phyloP scores from a whole-genome alignment of 2,888 invertebrate species.

The Conus canariensis region DNA sequence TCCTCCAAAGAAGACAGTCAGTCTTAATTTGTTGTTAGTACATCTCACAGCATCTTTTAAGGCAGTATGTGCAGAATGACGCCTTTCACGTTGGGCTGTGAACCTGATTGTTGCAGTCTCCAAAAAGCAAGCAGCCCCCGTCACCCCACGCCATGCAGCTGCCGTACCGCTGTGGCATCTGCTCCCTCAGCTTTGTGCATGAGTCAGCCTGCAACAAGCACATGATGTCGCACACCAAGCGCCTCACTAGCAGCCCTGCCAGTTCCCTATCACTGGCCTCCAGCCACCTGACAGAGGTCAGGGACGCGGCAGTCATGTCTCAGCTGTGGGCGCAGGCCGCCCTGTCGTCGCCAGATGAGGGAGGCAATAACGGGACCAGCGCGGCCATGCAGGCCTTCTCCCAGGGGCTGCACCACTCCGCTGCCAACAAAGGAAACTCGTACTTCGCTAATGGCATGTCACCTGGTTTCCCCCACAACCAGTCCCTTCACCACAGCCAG shows the following conservation, averaged over 20 bases:
- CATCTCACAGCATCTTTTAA: no score
- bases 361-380: background rate
- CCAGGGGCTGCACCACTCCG: background rate
- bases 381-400: background rate
- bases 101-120: background rate
- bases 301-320: background rate
- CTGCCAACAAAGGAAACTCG: background rate
- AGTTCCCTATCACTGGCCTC: background rate
- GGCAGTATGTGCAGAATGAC: no score
- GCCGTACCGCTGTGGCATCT: conserved; percentile 27
- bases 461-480: background rate
- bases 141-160: background rate
- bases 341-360: background rate
- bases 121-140: background rate
- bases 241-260: background rate
- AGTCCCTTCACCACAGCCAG: background rate
- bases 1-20: no score
- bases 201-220: conserved; percentile 1
- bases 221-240: conserved; percentile 18
- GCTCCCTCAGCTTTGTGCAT: conserved; percentile 1
- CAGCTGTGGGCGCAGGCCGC: background rate
- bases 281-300: background rate
- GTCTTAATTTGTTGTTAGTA: no score
- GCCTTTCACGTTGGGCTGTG: no score
- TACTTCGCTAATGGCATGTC: background rate